Conservation (phyloP, 2,797 vertebrate species). For the Craterocephalus amniculus region DNA sequence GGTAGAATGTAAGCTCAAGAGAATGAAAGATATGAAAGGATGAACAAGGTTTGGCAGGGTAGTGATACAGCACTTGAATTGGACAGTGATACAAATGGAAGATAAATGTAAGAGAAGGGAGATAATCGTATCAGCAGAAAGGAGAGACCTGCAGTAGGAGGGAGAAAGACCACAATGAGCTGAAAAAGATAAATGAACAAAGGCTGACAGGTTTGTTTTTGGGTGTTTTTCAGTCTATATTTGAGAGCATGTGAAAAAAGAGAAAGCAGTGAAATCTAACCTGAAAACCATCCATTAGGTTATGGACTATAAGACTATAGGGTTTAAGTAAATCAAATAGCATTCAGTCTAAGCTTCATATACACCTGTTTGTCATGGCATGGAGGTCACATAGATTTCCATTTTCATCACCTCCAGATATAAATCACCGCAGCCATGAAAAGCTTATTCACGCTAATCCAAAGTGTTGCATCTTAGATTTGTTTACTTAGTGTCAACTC, state of each 20-base stretch:
- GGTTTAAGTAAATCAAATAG: constrained; percentile 14
- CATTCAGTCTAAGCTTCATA: constrained; percentile 34
- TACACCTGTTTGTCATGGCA: constrained; percentile 44
- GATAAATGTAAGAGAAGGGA: constrained; percentile 52
- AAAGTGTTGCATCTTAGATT: constrained; percentile 46
- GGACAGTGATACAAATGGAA: constrained; percentile 37
- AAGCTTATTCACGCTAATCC: constrained; percentile 50
- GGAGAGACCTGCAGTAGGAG: constrained; percentile 7
- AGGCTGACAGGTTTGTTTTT: background rate
- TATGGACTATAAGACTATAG: background rate
- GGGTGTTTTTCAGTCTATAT: background rate
- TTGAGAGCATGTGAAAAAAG: constrained; percentile 10
- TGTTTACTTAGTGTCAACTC: constrained; percentile 55
- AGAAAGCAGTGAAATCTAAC: background rate
- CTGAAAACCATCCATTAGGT: constrained; percentile 11
- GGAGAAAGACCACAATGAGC: constrained; percentile 5
- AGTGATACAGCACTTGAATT: constrained; percentile 28
- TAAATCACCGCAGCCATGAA: constrained; percentile 47
- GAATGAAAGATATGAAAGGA: constrained; percentile 22
- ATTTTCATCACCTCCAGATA: constrained; percentile 52
- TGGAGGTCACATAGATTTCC: constrained; percentile 20
- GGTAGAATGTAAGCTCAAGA: constrained; percentile 36
- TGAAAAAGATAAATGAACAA: constrained; percentile 23
- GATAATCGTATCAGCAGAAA: constrained; percentile 46
- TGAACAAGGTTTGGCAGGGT: constrained; percentile 14